Evolutionary conservation across 2,113 vertebrate genomes (phyloP).

Genomic region (Varanus komodoensis): DNA sequence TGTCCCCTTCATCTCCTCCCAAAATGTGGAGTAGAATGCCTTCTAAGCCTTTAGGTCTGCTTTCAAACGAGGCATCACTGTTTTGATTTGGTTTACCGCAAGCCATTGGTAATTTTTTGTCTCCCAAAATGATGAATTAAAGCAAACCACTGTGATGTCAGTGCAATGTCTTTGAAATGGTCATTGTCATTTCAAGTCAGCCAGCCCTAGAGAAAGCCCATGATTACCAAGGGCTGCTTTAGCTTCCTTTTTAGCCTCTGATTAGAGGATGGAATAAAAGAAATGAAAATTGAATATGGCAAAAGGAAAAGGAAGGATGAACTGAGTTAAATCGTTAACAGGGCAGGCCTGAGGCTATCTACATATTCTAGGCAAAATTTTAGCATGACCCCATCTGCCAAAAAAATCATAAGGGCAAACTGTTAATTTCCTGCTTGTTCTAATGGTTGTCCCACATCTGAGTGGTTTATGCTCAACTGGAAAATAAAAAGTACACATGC

Average conservation of each 20-base stretch:
- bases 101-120: not conserved
- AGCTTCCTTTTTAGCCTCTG: not conserved
- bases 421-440: not conserved
- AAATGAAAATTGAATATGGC: not conserved
- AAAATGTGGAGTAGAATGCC: not conserved
- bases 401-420: not conserved
- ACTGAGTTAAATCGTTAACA: not conserved
- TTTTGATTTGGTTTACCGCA: no score
- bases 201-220: not conserved
- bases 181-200: not conserved
- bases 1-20: no score
- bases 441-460: not conserved
- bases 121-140: not conserved
- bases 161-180: not conserved
- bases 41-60: not conserved
- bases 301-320: not conserved
- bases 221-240: not conserved
- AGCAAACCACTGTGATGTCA: not conserved
- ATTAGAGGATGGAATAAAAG: not conserved
- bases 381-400: not conserved
- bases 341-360: not conserved
- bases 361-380: not conserved
- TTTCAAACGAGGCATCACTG: no score
- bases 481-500: not conserved
- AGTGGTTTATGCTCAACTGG: not conserved